These are phyloP conservation scores for Euplagia quadripunctaria DNA, from an alignment of 2,888 invertebrate genomes.

Conservation along the genomic window DNA sequence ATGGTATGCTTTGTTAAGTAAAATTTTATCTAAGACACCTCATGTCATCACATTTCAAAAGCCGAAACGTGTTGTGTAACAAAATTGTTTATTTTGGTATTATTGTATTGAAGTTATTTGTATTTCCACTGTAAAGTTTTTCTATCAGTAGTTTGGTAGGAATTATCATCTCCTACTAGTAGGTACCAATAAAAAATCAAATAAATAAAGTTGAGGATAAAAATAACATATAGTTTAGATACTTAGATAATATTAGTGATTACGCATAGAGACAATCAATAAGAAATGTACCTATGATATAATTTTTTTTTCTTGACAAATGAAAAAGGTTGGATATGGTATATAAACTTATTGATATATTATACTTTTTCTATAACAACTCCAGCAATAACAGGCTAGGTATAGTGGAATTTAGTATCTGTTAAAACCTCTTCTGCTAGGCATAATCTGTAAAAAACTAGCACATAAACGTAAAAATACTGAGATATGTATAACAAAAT, in stretches of 20 bases:
- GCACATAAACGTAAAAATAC: no score
- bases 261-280: background rate
- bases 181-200: background rate
- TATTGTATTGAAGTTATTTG: background rate
- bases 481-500: no score
- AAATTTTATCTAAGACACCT: slow-evolving; percentile 19
- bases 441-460: no score
- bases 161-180: background rate
- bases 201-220: background rate
- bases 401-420: no score
- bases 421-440: no score
- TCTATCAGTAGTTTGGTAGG: background rate
- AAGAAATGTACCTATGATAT: background rate
- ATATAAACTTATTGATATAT: no score
- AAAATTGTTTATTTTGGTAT: slow-evolving; percentile 7
- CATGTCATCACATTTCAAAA: slow-evolving; percentile 24
- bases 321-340: background rate
- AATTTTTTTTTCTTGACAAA: background rate
- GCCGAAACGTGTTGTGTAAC: background rate
- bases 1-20: slow-evolving; percentile 26
- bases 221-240: background rate
- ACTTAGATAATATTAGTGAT: background rate
- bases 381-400: no score
- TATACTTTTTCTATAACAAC: background rate
- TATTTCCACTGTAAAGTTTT: background rate